Percentiles rank a stretch among this genome's conserved stretches.
phyloP scores from a whole-genome alignment of 1,140 invertebrate species.

The Apolygus lucorum region DNA sequence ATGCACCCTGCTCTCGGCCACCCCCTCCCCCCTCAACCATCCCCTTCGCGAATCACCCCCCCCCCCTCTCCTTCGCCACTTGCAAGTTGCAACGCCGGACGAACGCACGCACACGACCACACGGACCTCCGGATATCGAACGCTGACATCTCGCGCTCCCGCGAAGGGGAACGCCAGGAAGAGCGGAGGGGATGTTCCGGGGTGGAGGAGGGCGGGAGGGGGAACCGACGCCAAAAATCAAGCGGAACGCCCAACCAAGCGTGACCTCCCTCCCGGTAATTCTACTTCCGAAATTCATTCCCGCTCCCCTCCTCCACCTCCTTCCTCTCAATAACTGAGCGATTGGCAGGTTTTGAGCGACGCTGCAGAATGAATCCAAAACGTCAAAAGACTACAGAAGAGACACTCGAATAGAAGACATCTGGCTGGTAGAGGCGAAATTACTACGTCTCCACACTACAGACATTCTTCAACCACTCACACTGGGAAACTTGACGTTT shows the following conservation, averaged over 20 bases:
- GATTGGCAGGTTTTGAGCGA: neutral
- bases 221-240: slow-evolving; percentile 14
- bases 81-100: neutral
- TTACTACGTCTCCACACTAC: neutral
- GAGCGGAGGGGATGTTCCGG: neutral
- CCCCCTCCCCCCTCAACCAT: neutral
- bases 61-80: neutral
- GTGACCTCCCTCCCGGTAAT: neutral
- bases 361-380: no score
- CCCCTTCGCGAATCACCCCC: neutral
- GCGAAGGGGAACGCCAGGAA: neutral
- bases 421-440: neutral
- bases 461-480: neutral
- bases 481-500: neutral
- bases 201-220: neutral
- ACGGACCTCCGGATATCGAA: slow-evolving; percentile 7
- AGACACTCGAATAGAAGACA: neutral
- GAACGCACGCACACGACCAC: slow-evolving; percentile 2
- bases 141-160: slow-evolving; percentile 10
- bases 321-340: neutral
- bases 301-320: neutral
- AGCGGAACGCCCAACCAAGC: slow-evolving; percentile 9
- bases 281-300: slow-evolving; percentile 12
- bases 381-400: no score
- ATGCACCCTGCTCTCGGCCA: slow-evolving; percentile 10